Evolutionary conservation across 2,113 vertebrate species (phyloP).

Genomic region (Neoarius graeffei): DNA sequence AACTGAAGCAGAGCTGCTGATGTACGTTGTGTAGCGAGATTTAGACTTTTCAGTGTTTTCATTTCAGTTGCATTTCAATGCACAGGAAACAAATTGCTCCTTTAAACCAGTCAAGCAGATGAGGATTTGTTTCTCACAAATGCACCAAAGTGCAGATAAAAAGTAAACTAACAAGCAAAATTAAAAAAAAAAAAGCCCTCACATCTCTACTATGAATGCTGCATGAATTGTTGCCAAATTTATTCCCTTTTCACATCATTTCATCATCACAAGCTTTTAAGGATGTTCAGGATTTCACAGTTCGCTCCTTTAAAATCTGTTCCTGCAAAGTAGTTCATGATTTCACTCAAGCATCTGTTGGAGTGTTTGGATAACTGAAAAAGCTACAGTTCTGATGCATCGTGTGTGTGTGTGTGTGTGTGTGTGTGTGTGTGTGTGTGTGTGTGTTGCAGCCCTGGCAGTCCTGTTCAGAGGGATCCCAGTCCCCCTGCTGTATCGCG

Average conservation of each 20-base stretch:
- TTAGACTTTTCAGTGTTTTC: neutral
- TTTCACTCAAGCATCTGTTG: neutral
- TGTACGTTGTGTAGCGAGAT: too few relatives aligned
- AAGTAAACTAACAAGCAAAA: neutral
- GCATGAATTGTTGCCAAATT: neutral
- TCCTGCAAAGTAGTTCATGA: neutral
- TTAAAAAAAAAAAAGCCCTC: neutral
- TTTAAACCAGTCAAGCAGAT: neutral
- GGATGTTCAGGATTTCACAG: neutral
- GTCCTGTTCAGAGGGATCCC: constrained; percentile 71
- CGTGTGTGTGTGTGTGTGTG: too few relatives aligned
- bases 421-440: constrained; percentile 12
- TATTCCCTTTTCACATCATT: neutral
- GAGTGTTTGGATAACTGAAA: neutral
- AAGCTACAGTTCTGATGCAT: neutral
- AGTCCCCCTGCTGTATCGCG: constrained; percentile 77
- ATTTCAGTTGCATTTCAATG: neutral
- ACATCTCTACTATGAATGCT: neutral
- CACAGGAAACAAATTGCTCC: neutral
- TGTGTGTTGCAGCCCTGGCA: constrained; percentile 72
- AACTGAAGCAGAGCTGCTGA: neutral
- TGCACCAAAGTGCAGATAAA: neutral
- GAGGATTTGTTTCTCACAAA: neutral
- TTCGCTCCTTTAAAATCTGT: neutral
- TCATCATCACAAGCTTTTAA: neutral